A percentile compares a stretch with the other conserved stretches of the same genome.
Evolutionary conservation across 2,888 invertebrate species (phyloP).

Genomic region (Geophilus truncorum): DNA sequence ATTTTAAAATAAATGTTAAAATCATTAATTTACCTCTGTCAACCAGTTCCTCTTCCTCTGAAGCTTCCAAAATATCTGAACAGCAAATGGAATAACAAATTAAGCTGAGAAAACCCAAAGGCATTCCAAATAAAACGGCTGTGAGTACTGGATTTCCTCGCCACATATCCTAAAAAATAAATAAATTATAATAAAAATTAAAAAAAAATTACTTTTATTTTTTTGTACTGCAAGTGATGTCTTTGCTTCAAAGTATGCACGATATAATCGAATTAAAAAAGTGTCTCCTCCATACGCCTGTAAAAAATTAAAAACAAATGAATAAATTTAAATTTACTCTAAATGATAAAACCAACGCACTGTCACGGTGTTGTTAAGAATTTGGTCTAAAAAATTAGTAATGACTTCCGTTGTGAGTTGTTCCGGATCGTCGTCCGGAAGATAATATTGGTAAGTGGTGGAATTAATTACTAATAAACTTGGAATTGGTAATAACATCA

Average conservation of each 20-base stretch:
- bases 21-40: not conserved
- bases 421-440: constrained; percentile 71
- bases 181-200: constrained; percentile 8
- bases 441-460: constrained; percentile 83
- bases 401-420: constrained; percentile 75
- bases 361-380: constrained; percentile 71
- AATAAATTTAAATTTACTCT: not conserved
- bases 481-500: constrained; percentile 76
- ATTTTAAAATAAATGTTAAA: not conserved
- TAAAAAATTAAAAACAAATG: constrained; percentile 41
- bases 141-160: constrained; percentile 88
- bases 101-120: constrained; percentile 83
- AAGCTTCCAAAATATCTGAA: constrained; percentile 87
- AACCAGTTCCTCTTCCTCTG: constrained; percentile 58
- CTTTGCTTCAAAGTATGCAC: constrained; percentile 77
- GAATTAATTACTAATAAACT: constrained; percentile 86
- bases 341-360: constrained; percentile 51
- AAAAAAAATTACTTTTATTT: not conserved
- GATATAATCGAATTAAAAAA: constrained; percentile 67
- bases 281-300: constrained; percentile 81
- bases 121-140: constrained; percentile 86
- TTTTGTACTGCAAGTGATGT: constrained; percentile 59
- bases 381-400: constrained; percentile 66
- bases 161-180: constrained; percentile 67
- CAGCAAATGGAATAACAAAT: constrained; percentile 96